Evolutionary conservation across 2,113 vertebrate species (phyloP).

Genomic region (Mobula hypostoma): DNA sequence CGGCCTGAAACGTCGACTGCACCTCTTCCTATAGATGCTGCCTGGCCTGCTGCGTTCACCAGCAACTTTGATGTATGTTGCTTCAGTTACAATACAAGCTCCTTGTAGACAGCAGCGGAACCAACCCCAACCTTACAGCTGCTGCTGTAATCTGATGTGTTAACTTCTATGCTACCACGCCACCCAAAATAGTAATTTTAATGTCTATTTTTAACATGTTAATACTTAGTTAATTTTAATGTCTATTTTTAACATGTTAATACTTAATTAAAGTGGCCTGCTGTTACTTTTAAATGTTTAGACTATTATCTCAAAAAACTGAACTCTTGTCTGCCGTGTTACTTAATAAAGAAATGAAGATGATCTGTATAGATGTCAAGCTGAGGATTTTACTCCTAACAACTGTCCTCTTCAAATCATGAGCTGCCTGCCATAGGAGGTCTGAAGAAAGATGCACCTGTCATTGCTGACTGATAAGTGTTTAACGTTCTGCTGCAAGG

Average conservation of each 20-base stretch:
- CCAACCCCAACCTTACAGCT: too few species aligned
- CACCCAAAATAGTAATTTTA: not conserved
- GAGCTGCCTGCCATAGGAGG: not conserved
- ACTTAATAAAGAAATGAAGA: not conserved
- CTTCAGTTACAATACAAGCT: too few species aligned
- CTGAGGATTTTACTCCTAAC: not conserved
- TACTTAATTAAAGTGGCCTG: not conserved
- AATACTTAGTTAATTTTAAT: not conserved
- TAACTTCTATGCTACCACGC: too few species aligned
- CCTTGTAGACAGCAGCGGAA: too few species aligned
- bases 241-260: not conserved
- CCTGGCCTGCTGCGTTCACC: too few species aligned
- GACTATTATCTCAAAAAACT: not conserved
- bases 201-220: not conserved
- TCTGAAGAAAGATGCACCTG: constrained; percentile 1
- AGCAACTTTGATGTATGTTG: too few species aligned
- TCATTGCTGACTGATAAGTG: constrained; percentile 15
- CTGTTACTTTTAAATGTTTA: not conserved
- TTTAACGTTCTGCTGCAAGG: constrained; percentile 27
- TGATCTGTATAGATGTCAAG: not conserved
- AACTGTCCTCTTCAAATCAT: not conserved
- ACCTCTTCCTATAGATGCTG: too few species aligned
- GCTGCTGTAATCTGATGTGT: too few species aligned
- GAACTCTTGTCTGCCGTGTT: not conserved
- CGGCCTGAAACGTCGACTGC: too few species aligned